phyloP scores from a whole-genome alignment of 2,888 invertebrate species.

The Cosmia trapezina region DNA sequence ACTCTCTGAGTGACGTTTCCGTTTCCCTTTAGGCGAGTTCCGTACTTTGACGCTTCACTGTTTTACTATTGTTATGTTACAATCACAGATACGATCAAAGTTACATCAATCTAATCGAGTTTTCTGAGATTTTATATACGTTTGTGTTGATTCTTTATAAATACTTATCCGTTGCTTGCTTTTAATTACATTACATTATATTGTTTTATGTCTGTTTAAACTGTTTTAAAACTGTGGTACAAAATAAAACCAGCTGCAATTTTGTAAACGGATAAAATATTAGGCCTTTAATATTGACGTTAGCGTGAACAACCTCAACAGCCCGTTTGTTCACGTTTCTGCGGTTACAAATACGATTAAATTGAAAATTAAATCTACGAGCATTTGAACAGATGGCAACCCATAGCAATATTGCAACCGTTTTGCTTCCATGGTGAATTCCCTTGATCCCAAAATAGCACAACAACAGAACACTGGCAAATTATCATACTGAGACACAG shows the following conservation, averaged over 20 bases:
- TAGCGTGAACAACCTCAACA: slow-evolving; percentile 19
- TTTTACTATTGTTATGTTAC: slow-evolving; percentile 11
- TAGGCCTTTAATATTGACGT: not conserved
- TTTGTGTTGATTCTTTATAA: not conserved
- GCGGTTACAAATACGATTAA: slow-evolving; percentile 25
- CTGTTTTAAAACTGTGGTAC: not conserved
- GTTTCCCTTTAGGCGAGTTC: slow-evolving; percentile 7
- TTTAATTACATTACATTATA: not conserved
- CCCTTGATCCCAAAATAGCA: slow-evolving; percentile 45
- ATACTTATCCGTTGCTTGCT: not conserved
- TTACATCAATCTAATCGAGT: slow-evolving; percentile 20
- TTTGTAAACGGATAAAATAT: slow-evolving; percentile 9
- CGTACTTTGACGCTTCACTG: slow-evolving; percentile 13
- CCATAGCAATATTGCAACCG: slow-evolving; percentile 40
- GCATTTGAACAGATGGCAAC: slow-evolving; percentile 36
- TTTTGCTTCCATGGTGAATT: slow-evolving; percentile 31
- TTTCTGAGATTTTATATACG: not conserved
- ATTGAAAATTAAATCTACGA: slow-evolving; percentile 42
- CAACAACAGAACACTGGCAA: slow-evolving; percentile 37
- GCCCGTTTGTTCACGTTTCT: slow-evolving; percentile 7
- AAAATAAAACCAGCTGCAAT: not conserved
- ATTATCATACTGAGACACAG: slow-evolving; percentile 13
- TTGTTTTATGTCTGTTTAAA: not conserved
- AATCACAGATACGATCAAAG: slow-evolving; percentile 32
- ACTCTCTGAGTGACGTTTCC: slow-evolving; percentile 38